Conservation (phyloP, 2,113 vertebrate genomes). For the Sylvilagus bachmani region DNA sequence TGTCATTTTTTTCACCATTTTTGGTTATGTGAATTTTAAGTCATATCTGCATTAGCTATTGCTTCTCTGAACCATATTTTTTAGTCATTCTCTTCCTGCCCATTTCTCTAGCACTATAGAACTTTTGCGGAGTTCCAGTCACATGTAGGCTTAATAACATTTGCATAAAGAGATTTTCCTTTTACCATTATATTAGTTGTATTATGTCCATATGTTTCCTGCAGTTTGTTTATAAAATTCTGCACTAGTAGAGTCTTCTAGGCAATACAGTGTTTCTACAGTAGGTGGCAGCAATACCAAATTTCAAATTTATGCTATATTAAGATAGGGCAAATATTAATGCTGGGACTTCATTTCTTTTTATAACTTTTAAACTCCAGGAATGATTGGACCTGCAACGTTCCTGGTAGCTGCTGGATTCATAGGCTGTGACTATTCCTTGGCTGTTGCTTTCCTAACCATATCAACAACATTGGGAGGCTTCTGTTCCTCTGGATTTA, state of each 20-base stretch:
- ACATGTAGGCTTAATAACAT: neutral
- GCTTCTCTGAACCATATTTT: neutral
- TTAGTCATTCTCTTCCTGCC: neutral
- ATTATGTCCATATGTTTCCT: neutral
- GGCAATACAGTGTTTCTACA: conserved; percentile 63
- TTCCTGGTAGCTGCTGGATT: conserved; percentile 96
- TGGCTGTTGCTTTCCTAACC: conserved; percentile 95
- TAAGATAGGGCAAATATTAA: neutral
- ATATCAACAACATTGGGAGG: conserved; percentile 96
- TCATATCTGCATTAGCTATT: neutral
- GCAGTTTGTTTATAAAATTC: neutral
- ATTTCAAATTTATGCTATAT: neutral
- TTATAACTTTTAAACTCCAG: conserved; percentile 83
- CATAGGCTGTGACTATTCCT: conserved; percentile 93
- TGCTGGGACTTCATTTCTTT: neutral
- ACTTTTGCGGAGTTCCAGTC: neutral
- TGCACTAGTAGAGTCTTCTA: neutral
- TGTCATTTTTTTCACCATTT: conserved; percentile 10
- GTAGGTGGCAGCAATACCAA: conserved; percentile 82
- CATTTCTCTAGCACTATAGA: neutral
- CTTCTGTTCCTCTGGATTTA: conserved; percentile 95
- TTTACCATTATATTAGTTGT: neutral
- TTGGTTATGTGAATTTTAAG: conserved; percentile 42
- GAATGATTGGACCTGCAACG: conserved; percentile 95
- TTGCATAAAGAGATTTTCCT: neutral